Evolutionary conservation across 2,888 invertebrate genomes (phyloP).

Genomic region (Tetheella fluctuosa): DNA sequence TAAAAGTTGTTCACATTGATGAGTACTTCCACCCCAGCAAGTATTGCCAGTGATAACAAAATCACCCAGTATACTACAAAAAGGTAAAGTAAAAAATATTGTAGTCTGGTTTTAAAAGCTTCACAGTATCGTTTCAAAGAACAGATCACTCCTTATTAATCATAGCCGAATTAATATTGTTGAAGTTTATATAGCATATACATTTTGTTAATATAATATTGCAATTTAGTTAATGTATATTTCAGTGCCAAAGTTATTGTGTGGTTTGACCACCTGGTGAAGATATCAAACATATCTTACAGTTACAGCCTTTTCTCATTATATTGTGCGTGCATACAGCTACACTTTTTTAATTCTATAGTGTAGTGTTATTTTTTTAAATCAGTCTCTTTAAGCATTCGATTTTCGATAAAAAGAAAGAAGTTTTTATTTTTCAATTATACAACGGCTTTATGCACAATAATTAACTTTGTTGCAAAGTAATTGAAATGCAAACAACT

Average conservation of each 20-base stretch:
- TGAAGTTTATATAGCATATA: conserved; percentile 30
- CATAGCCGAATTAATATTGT: conserved; percentile 33
- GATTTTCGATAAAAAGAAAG: too few relatives aligned
- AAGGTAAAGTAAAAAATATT: too few relatives aligned
- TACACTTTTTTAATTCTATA: neutral
- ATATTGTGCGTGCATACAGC: neutral
- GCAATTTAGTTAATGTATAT: conserved; percentile 43
- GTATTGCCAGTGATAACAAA: too few relatives aligned
- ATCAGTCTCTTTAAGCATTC: too few relatives aligned
- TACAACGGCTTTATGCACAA: neutral
- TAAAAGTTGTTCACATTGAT: too few relatives aligned
- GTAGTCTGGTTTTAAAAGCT: too few relatives aligned
- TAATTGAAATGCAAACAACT: neutral
- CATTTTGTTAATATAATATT: conserved; percentile 24
- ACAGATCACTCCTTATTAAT: neutral
- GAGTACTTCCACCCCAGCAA: too few relatives aligned
- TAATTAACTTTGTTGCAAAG: neutral
- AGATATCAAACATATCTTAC: conserved; percentile 32
- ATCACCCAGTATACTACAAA: too few relatives aligned
- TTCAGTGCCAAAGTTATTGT: conserved; percentile 63
- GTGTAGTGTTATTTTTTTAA: neutral
- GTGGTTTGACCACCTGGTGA: conserved; percentile 47
- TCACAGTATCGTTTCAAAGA: neutral
- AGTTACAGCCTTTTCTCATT: neutral
- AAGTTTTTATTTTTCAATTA: too few relatives aligned